A percentile compares a stretch with the other conserved stretches of the same genome.
Evolutionary conservation across 2,888 invertebrate genomes (phyloP).

Genomic region (Tipula unca): DNA sequence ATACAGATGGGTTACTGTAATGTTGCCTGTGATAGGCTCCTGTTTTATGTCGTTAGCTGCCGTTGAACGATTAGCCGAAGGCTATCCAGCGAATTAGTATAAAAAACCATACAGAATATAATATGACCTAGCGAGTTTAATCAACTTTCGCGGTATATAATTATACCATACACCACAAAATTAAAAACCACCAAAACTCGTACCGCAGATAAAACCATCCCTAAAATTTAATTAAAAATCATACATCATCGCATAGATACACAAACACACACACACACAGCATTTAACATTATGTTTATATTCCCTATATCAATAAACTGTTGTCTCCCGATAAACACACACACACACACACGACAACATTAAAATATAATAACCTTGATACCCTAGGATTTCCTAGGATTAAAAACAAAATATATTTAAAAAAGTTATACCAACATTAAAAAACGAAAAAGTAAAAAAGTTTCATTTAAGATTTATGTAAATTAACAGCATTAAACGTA

Average conservation of each 20-base stretch:
- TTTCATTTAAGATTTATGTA: neutral
- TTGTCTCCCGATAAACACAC: neutral
- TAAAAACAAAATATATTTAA: neutral
- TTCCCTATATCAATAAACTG: neutral
- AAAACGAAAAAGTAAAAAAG: neutral
- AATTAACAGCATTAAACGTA: neutral
- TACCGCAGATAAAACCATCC: neutral
- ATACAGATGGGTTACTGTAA: too few relatives aligned
- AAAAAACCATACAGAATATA: too few relatives aligned
- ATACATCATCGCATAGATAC: neutral
- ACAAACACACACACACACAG: too few relatives aligned
- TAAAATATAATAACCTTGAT: neutral
- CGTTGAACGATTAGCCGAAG: too few relatives aligned
- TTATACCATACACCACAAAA: neutral
- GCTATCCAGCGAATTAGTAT: too few relatives aligned
- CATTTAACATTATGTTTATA: neutral
- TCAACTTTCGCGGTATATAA: too few relatives aligned
- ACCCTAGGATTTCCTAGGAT: conserved; percentile 8
- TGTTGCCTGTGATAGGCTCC: too few relatives aligned
- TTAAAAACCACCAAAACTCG: neutral
- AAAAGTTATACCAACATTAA: neutral
- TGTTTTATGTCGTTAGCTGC: too few relatives aligned
- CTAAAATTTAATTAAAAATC: neutral
- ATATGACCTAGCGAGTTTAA: too few relatives aligned
- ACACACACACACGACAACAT: neutral